Evolutionary conservation across 2,113 vertebrate species (phyloP), one percentile per base, ranked within the genome.

Genomic region (Dinomys branickii): DNA sequence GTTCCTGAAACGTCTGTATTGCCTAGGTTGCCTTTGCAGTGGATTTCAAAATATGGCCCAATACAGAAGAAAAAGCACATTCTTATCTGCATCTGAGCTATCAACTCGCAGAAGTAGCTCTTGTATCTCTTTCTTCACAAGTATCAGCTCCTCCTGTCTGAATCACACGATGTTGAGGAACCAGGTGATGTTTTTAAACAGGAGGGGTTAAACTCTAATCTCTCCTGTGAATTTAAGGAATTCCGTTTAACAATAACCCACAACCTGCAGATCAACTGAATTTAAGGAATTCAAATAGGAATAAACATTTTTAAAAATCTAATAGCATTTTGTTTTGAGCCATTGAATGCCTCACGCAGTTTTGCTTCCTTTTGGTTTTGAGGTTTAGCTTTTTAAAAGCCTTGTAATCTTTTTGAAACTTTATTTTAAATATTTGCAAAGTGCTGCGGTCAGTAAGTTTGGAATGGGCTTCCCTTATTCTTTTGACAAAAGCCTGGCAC

Each of bases 141-240:
- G 35, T 82, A 97, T 77, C 94, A 13, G 71, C 17, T 97, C 90
- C 97, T 98, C 88, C 94, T 67, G 1, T 54, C 95, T 85, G 91
- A 97, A 93, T 65, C 50, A 95, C 61, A 94, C 92, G 90, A 81
- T 52, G 47, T 38, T 90, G 91, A 96, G 91, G 94, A 95, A 59
- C 77, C 95, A 85, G 94, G 63, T 84, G 71, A 94, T 94, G 84
- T 47, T 88, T 88, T 10, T 67, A 50, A 50, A 50, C 47, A 50
- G 47, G 47, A 50, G 47, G 47, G 47, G 47, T 50, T 50, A 24
- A 96, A 93, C 95, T 96, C 96, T 2, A 91, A 0, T 67, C 97
- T 82, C 91, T 86, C 9, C 33, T 58, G 83, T 82, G 24, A 77
- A 73, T 30, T 85, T 24, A 26, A 90, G 81, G 47, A 88, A 73